phyloP scores from a whole-genome alignment of 2,113 vertebrate genomes.

The Poeciliopsis retropinna region DNA sequence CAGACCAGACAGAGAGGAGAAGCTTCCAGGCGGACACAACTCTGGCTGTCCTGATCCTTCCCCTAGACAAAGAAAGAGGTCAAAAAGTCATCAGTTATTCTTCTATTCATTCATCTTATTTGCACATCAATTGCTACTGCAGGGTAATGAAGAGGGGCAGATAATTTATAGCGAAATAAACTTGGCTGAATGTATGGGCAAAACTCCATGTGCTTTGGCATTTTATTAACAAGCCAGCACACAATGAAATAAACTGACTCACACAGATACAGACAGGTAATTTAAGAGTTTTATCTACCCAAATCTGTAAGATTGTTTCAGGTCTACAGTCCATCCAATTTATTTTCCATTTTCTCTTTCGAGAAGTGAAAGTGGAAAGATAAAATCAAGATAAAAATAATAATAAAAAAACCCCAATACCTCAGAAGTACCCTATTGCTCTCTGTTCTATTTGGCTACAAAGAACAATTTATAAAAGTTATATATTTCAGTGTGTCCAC shows the following conservation, averaged over 20 bases:
- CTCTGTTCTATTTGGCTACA: not conserved
- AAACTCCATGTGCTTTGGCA: slow-evolving; percentile 20
- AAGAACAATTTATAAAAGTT: not conserved
- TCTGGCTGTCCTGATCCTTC: slow-evolving; percentile 81
- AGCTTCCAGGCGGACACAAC: slow-evolving; percentile 86
- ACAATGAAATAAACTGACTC: slow-evolving; percentile 49
- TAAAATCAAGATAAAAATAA: too few relatives aligned
- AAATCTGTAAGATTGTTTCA: slow-evolving; percentile 21
- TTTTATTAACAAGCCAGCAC: slow-evolving; percentile 5
- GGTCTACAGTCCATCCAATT: slow-evolving; percentile 4
- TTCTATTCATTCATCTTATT: slow-evolving; percentile 2
- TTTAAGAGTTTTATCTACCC: slow-evolving; percentile 29
- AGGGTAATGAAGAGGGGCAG: not conserved
- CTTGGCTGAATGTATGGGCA: not conserved
- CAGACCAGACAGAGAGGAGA: slow-evolving; percentile 79
- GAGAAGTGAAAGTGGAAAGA: not conserved
- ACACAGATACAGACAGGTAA: slow-evolving; percentile 9
- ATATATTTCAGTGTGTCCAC: too few relatives aligned
- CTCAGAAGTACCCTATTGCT: not conserved
- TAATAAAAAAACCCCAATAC: not conserved
- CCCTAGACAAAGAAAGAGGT: slow-evolving; percentile 66
- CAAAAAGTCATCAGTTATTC: slow-evolving; percentile 21
- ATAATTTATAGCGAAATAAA: not conserved
- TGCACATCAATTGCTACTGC: slow-evolving; percentile 4
- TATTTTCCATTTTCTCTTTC: slow-evolving; percentile 35